Base-by-base conservation (phyloP, 2,888 invertebrate species). In the Agrilus mali region DNA sequence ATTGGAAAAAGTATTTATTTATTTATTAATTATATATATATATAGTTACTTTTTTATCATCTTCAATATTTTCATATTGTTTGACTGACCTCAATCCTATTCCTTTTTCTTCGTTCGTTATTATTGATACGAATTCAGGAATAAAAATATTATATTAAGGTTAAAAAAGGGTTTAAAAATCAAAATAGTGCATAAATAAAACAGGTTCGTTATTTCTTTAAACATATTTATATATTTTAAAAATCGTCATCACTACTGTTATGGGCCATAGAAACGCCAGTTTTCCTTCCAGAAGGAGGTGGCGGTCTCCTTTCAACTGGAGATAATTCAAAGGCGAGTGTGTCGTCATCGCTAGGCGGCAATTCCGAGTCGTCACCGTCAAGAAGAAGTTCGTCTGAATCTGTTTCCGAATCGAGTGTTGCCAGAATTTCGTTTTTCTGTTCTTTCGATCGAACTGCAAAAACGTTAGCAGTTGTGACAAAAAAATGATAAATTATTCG, bases 321-420 rank as follows among this genome's bases (percentile, higher is more conserved):
- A 2, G 65, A 61, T 36, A 66, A 45, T 40, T 67, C 67, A 40
- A 67, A 50, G 4, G 58, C 64, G 36, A 67, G 47, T 12, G 65
- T 65, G 41, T 66, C 65, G 17, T 65, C 67, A 43, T 65, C 66
- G 1, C 65, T 65, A 33, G 61, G 61, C 44, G 59, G 56, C 43
- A 66, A 48, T 46, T 67, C 67, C 1, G 64, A 62, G 47, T 66
- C 67, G 36, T 66, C 66, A 35, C 63, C 66, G 46, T 66, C 66
- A 13, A 67, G 47, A 40, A 67, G 63, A 12, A 67, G 52, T 41
- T 66, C 67, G 44, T 66, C 66, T 7, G 61, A 58, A 44, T 66
- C 66, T 7, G 60, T 57, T 42, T 66, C 67, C 2, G 64, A 58
- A 27, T 27, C 27, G 8, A 27, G 2, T 3, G 10, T 27, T 27